Percentiles rank a stretch among this genome's conserved stretches.
Evolutionary conservation across 2,888 invertebrate genomes (phyloP).

Genomic region (Macaria liturata): DNA sequence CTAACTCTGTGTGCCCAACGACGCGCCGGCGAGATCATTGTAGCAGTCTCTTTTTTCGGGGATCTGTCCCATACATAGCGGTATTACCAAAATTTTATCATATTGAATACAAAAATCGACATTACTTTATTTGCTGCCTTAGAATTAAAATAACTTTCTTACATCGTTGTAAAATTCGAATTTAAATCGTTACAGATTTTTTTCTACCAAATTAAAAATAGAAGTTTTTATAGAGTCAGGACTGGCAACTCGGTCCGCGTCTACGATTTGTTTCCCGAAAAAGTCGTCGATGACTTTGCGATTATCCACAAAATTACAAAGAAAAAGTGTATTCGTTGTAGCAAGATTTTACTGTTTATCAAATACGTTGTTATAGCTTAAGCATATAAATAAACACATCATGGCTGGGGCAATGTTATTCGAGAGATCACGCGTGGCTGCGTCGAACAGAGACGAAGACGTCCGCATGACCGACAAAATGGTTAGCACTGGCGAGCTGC

Average conservation of each 20-base stretch:
- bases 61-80: no score
- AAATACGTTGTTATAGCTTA: slow-evolving; percentile 68
- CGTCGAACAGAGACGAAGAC: slow-evolving; percentile 89
- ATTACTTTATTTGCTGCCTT: no score
- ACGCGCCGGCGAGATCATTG: no score
- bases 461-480: slow-evolving; percentile 90
- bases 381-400: slow-evolving; percentile 79
- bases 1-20: no score
- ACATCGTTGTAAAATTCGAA: no score
- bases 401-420: slow-evolving; percentile 97
- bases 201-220: slow-evolving; percentile 19
- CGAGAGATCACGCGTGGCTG: slow-evolving; percentile 91
- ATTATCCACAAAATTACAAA: slow-evolving; percentile 80
- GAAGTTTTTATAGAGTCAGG: slow-evolving; percentile 23
- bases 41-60: no score
- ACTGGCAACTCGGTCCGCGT: slow-evolving; percentile 70
- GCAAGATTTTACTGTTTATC: slow-evolving; percentile 68
- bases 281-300: slow-evolving; percentile 83
- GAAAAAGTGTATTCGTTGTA: slow-evolving; percentile 72
- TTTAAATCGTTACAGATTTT: neutral
- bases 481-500: slow-evolving; percentile 89
- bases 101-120: no score
- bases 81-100: no score
- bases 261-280: slow-evolving; percentile 79
- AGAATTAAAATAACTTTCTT: no score